A percentile compares a stretch with the other conserved stretches of the same genome.
phyloP scores from a whole-genome alignment of 2,113 vertebrate species.

The Lethenteron reissneri region DNA sequence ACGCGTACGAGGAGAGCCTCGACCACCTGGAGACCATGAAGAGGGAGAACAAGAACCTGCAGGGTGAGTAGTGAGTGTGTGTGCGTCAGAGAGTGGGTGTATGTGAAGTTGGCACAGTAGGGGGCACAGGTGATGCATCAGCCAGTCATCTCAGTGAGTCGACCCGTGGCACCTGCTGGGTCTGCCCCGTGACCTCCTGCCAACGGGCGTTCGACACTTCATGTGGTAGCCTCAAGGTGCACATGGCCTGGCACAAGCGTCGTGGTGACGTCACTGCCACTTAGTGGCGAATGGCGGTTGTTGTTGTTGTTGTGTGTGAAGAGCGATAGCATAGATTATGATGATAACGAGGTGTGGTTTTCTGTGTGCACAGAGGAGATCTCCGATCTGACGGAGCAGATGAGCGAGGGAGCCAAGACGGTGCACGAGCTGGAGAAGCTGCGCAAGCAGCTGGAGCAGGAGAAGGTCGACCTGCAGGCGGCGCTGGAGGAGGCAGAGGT shows the following conservation, averaged over 20 bases:
- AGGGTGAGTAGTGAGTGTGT: conserved; percentile 20
- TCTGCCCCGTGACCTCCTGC: no score
- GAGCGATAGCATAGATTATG: background rate
- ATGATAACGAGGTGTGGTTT: background rate
- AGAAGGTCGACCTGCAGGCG: conserved; percentile 66
- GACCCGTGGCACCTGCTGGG: no score
- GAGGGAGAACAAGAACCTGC: conserved; percentile 35
- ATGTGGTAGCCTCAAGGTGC: no score
- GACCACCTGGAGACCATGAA: conserved; percentile 52
- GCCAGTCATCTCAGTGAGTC: no score
- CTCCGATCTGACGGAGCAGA: conserved; percentile 59
- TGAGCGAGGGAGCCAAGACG: conserved; percentile 49
- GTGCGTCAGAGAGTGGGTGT: background rate
- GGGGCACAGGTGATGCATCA: no score
- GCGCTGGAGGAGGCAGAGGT: conserved; percentile 82
- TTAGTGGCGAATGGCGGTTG: no score
- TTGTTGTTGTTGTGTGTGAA: no score
- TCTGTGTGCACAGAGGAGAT: conserved; percentile 44
- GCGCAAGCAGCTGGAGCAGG: conserved; percentile 55
- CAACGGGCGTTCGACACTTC: no score
- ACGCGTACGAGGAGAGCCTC: conserved; percentile 57
- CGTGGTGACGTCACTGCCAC: no score
- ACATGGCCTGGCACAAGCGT: no score
- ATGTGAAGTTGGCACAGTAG: no score
- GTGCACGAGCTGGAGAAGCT: conserved; percentile 77